Evolutionary conservation across 2,797 vertebrate species (phyloP).

Genomic region (Hippocampus kuda): DNA sequence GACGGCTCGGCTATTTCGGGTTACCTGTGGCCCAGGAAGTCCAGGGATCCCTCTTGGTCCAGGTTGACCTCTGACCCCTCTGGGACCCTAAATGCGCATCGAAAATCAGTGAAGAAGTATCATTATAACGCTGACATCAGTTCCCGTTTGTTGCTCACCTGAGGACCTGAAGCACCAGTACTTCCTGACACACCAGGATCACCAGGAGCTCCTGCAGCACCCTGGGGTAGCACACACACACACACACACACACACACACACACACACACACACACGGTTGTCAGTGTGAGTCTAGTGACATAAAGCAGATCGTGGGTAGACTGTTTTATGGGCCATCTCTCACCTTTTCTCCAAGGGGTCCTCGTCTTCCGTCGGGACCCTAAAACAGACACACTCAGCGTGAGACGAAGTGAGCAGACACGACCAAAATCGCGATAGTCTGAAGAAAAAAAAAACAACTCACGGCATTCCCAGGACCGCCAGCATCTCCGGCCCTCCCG

Average conservation of each 20-base stretch:
- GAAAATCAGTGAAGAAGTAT: background rate
- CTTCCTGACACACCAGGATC: conserved; percentile 58
- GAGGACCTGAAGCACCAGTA: conserved; percentile 62
- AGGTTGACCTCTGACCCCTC: conserved; percentile 61
- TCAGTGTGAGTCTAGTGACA: background rate
- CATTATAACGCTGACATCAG: background rate
- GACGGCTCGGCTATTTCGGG: background rate
- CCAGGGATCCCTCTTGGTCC: conserved; percentile 67
- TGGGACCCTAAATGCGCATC: conserved; percentile 62
- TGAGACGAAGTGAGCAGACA: background rate
- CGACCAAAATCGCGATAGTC: no score
- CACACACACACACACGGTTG: conserved; percentile 12
- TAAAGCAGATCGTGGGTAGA: background rate
- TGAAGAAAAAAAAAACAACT: conserved; percentile 11
- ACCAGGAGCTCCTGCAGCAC: conserved; percentile 58
- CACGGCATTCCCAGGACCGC: conserved; percentile 53
- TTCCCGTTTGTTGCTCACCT: conserved; percentile 53
- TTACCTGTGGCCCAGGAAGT: conserved; percentile 69
- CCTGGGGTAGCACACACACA: conserved; percentile 51
- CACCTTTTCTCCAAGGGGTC: conserved; percentile 67
- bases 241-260: conserved; percentile 18
- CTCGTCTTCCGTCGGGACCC: conserved; percentile 71
- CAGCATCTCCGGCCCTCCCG: conserved; percentile 52
- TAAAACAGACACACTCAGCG: conserved; percentile 30
- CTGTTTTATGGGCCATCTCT: background rate